phyloP scores from a whole-genome alignment of 2,888 invertebrate species.

The Apodemia zela region DNA sequence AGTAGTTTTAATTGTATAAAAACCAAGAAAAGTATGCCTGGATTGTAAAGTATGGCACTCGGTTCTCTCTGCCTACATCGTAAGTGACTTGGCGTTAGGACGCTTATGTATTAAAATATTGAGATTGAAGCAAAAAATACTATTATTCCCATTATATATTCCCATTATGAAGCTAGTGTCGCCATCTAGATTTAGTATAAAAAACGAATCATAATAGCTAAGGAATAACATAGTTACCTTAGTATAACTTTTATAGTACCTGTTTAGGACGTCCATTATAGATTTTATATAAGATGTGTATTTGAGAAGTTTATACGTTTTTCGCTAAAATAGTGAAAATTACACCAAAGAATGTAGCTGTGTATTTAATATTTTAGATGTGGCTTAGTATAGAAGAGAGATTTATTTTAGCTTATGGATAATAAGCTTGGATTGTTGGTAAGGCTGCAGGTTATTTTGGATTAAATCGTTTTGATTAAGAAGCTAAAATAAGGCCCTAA shows the following conservation, averaged over 20 bases:
- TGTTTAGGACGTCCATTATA: constrained; percentile 33
- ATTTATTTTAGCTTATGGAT: constrained; percentile 12
- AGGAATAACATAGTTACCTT: constrained; percentile 15
- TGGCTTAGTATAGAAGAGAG: constrained; percentile 11
- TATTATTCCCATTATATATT: too few species aligned
- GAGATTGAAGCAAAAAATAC: too few species aligned
- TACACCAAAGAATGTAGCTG: constrained; percentile 17
- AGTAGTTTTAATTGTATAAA: too few species aligned
- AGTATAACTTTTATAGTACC: constrained; percentile 27
- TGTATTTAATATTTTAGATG: constrained; percentile 12
- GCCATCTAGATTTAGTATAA: constrained; percentile 2
- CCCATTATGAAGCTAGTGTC: background rate
- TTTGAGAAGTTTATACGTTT: constrained; percentile 18
- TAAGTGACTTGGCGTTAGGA: too few species aligned
- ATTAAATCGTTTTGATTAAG: background rate
- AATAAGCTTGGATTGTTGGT: constrained; percentile 1
- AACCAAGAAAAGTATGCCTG: too few species aligned
- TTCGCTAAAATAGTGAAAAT: constrained; percentile 5
- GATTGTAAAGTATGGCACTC: too few species aligned
- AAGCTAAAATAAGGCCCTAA: background rate
- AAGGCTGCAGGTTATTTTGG: background rate
- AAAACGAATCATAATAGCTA: constrained; percentile 17
- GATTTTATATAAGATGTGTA: constrained; percentile 23
- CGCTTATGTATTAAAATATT: too few species aligned
- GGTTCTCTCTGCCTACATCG: too few species aligned